A percentile compares a stretch with the other conserved stretches of the same genome.
phyloP scores from a whole-genome alignment of 2,113 vertebrate species.

The Hyperoodon ampullatus region DNA sequence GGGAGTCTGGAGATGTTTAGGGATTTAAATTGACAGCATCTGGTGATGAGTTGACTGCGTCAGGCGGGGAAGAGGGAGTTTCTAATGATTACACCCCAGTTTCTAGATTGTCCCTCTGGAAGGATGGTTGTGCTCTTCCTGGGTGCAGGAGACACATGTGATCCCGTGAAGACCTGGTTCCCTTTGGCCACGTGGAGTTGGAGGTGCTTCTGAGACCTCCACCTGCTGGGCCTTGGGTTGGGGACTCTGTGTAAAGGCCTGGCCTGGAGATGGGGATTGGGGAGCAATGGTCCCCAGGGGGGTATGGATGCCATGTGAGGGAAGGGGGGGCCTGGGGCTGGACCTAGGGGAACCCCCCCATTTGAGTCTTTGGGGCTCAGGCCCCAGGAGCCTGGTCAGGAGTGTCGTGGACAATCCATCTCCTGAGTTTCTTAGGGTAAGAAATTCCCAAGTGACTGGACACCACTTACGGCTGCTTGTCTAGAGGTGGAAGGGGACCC shows the following conservation, averaged over 20 bases:
- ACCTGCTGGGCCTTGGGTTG: no score
- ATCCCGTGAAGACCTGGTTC: not conserved
- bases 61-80: not conserved
- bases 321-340: no score
- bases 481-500: not conserved
- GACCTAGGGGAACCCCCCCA: not conserved
- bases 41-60: not conserved
- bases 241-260: not conserved
- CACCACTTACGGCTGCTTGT: not conserved
- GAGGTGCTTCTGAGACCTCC: not conserved
- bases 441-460: not conserved
- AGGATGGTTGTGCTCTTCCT: not conserved
- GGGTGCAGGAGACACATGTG: not conserved
- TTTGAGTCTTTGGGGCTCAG: not conserved
- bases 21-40: not conserved
- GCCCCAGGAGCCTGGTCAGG: not conserved
- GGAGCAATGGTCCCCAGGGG: accelerated
- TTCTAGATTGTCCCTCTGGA: not conserved
- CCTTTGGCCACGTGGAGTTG: not conserved
- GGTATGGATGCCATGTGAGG: not conserved
- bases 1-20: not conserved
- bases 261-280: not conserved
- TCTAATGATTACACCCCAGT: not conserved
- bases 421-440: not conserved
- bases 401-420: not conserved